Base-by-base conservation (phyloP, 2,888 invertebrate species). In the Caenorhabditis zanzibari region DNA sequence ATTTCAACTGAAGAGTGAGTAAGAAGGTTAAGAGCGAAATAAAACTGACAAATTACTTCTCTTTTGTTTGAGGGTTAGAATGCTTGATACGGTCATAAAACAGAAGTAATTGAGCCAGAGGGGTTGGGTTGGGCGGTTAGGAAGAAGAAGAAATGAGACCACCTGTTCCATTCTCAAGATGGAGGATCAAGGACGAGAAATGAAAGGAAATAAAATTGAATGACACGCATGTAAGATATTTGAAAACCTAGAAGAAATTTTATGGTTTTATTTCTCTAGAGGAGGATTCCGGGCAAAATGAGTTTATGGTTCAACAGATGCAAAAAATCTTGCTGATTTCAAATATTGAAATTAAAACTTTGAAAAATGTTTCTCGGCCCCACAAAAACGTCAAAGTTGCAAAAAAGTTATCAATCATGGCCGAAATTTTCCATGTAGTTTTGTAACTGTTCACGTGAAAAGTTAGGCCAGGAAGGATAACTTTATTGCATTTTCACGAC, bases 71-170 rank as follows among this genome's bases (percentile, higher is more conserved):
- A 38, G 38, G 12, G 38, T 6, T 38, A 6, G 32, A 68, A 68
- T 69, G 76, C 76, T 76, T 76, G 52, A 76, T 76, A 69, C 68
- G 76, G 59, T 52, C 61, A 41, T 76, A 69, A 76, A 76, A 61
- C 14, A 52, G 52, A 61, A 69, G 76, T 76, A 69, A 76, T 76
- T 76, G 76, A 76, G 76, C 75, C 75, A n/a, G 44, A 10, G 35
- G 32, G 22, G 4, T 10, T 38, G 12, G 16, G 54, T n/a, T n/a
- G 68, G 47, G 52, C 10, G 54, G 7, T 54, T 61, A 52, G 68
- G 58, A 76, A 64, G 49, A 32, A 56, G 9, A 28, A 12, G 44
- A 9, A 44, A 47, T n/a, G 47, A 12, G 63, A 54, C 69, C 77
- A 77, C 71, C 77, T 77, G 77, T 77, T 47, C 61, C 49, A 32